These are phyloP conservation scores for Lymantria monacha DNA, from an alignment of 2,888 invertebrate species.

Conservation along the genomic window DNA sequence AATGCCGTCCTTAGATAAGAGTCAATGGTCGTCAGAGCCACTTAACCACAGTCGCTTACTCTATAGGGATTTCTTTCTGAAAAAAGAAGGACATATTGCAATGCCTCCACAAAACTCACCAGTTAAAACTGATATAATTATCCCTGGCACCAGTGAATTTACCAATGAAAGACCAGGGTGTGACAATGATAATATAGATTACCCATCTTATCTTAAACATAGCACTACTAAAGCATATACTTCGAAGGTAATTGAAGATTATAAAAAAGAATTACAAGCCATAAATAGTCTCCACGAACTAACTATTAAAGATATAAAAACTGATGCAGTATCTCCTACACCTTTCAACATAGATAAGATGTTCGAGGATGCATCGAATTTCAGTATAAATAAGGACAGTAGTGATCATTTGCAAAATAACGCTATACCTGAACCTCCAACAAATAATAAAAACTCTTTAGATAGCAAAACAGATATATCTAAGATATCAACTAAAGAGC, in stretches of 20 bases:
- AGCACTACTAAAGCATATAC: constrained; percentile 76
- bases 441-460: constrained; percentile 47
- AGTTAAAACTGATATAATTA: constrained; percentile 38
- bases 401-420: constrained; percentile 38
- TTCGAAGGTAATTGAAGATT: constrained; percentile 78
- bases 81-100: constrained; percentile 66
- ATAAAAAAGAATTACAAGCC: constrained; percentile 75
- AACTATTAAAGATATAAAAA: constrained; percentile 74
- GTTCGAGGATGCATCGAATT: constrained; percentile 60
- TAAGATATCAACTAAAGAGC: constrained; percentile 70
- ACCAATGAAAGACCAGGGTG: constrained; percentile 34
- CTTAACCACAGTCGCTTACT: constrained; percentile 72
- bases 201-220: constrained; percentile 70
- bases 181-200: constrained; percentile 51
- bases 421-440: constrained; percentile 30
- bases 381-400: constrained; percentile 43
- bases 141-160: constrained; percentile 40
- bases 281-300: constrained; percentile 74
- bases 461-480: constrained; percentile 57
- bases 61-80: constrained; percentile 73
- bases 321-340: constrained; percentile 68
- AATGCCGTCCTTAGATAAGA: constrained; percentile 46
- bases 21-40: constrained; percentile 53
- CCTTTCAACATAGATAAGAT: constrained; percentile 70
- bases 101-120: constrained; percentile 69